Base-by-base conservation (phyloP, 2,797 vertebrate genomes). In the Mormyrus proboscirostris region DNA sequence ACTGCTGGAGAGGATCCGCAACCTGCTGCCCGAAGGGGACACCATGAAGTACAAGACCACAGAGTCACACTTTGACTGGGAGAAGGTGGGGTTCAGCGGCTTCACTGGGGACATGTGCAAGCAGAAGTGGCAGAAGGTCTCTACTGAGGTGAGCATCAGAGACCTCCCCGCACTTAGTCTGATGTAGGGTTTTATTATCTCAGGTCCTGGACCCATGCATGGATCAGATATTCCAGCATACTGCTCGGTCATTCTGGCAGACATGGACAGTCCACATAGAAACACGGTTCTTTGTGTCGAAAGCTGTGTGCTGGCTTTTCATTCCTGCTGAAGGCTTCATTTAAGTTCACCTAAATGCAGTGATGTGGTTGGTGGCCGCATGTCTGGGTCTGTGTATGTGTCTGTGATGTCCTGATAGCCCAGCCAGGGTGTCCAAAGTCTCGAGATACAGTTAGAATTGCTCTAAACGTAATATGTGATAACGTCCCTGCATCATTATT, bases 21-120 rank as follows among this genome's bases (percentile, higher is more conserved):
- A 90, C 85, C 50, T 94, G 84, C 90, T 97, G 76, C 96, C 96
- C 0, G 95, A 96, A 1, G 90, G 14, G 2, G 96, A 97, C 85
- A 86, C 16, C 53, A 95, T 96, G 95, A 97, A 96, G 87, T 97
- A 96, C 57, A 97, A 97, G 91, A 97, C 96, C 90, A 97, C 96
- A 0, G 96, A 97, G 94, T 96, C 96, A 0, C 96, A 97, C 93
- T 96, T 96, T 0, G 96, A 97, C 93, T 97, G 96, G 96, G 95
- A 96, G 8, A 96, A 96, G 88, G 94, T 96, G 14, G 90, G 95
- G 49, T 96, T 97, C 38, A 94, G 94, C 16, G 88, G 76, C 89
- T 97, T 94, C 94, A 95, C 93, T 2, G 94, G 94, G 19, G 95
- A 95, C 85, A 95, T 96, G 94, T 97, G 96, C 33, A 95, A 95